These are phyloP conservation scores for Caenorhabditis sp. DNA, from an alignment of 2,888 invertebrate genomes.

Conservation along the genomic window DNA sequence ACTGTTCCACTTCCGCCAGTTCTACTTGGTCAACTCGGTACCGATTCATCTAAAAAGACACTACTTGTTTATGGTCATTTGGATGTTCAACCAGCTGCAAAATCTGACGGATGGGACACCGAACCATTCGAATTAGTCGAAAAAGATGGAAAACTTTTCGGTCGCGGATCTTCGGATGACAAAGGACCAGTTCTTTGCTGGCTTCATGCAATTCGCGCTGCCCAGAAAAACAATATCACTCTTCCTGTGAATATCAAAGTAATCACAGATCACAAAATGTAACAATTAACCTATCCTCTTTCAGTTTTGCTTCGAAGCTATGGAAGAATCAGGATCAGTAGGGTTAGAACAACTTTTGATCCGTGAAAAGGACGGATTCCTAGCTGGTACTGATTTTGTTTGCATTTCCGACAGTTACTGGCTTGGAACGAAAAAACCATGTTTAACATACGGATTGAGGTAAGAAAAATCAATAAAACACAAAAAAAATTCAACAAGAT, in stretches of 20 bases:
- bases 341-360: slow-evolving; percentile 88
- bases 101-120: slow-evolving; percentile 83
- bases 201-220: slow-evolving; percentile 91
- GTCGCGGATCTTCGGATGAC: slow-evolving; percentile 85
- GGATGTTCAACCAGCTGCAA: slow-evolving; percentile 59
- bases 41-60: slow-evolving; percentile 86
- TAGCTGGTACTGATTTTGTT: slow-evolving; percentile 83
- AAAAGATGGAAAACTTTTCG: slow-evolving; percentile 85
- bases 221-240: slow-evolving; percentile 79
- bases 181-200: slow-evolving; percentile 88
- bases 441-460: slow-evolving; percentile 89
- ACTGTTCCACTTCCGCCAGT: slow-evolving; percentile 62
- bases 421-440: slow-evolving; percentile 93
- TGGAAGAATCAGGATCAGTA: slow-evolving; percentile 96
- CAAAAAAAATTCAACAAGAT: no score
- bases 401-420: slow-evolving; percentile 99
- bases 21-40: slow-evolving; percentile 74
- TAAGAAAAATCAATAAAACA: no score
- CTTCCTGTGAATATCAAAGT: slow-evolving; percentile 78
- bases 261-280: no score
- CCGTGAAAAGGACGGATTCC: slow-evolving; percentile 71
- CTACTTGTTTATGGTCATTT: slow-evolving; percentile 94
- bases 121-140: slow-evolving; percentile 91
- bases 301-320: slow-evolving; percentile 84
- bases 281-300: no score